Evolutionary conservation across 2,113 vertebrate genomes (phyloP).

Genomic region (Cyprinodon variegatus): DNA sequence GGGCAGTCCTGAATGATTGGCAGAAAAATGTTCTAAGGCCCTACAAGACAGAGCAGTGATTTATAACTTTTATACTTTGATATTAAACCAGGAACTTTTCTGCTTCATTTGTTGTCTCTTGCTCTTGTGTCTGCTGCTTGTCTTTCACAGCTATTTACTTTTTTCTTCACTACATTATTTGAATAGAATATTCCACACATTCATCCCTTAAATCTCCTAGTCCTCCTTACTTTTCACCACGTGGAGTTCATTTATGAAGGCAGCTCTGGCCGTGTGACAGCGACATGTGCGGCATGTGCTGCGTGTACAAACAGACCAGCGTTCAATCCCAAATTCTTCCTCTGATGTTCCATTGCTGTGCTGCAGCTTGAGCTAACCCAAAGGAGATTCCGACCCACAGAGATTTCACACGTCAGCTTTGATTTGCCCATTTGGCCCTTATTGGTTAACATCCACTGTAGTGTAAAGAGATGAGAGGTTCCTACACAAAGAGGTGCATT

Average conservation of each 20-base stretch:
- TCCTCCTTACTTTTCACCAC: background rate
- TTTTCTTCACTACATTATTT: background rate
- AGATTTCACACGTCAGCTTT: constrained; percentile 35
- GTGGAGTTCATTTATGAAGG: constrained; percentile 34
- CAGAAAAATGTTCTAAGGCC: constrained; percentile 1
- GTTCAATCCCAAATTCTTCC: constrained; percentile 58
- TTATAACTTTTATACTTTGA: background rate
- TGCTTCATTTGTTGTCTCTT: constrained; percentile 29
- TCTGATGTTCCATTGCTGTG: constrained; percentile 54
- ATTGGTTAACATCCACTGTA: constrained; percentile 15
- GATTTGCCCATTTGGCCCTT: constrained; percentile 31
- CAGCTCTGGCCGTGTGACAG: constrained; percentile 42
- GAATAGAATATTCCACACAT: background rate
- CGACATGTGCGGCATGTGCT: constrained; percentile 56
- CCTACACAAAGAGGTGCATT: constrained; percentile 47
- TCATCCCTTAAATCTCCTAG: background rate
- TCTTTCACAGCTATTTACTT: background rate
- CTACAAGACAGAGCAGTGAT: constrained; percentile 13
- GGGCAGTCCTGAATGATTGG: constrained; percentile 11
- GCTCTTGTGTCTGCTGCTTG: constrained; percentile 26
- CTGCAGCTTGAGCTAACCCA: constrained; percentile 42
- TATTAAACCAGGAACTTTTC: constrained; percentile 34
- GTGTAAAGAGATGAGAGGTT: constrained; percentile 43
- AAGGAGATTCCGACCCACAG: constrained; percentile 28
- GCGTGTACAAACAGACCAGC: constrained; percentile 44